Percentiles rank a stretch among this genome's conserved stretches.
Conservation (phyloP, 1,140 invertebrate species). For the Condylostylus longicornis region DNA sequence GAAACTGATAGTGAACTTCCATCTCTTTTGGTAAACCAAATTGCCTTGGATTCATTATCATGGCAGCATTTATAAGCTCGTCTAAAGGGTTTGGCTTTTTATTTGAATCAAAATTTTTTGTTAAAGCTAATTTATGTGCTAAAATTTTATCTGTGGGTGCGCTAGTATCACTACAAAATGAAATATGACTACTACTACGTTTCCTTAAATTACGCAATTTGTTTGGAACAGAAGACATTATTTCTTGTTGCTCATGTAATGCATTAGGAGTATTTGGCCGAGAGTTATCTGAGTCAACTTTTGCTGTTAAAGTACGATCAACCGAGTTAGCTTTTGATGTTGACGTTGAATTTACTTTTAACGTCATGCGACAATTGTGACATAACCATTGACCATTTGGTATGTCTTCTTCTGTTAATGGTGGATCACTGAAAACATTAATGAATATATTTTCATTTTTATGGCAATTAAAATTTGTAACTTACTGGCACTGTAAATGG, state of each 20-base stretch:
- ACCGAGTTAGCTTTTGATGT: constrained; percentile 24
- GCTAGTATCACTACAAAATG: constrained; percentile 12
- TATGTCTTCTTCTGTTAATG: constrained; percentile 72
- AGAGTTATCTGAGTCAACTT: constrained; percentile 12
- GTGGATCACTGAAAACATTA: constrained; percentile 58
- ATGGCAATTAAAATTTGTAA: constrained; percentile 10
- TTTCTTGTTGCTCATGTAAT: constrained; percentile 9
- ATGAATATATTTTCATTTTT: neutral
- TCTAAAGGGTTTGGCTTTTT: constrained; percentile 48
- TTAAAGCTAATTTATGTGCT: constrained; percentile 18
- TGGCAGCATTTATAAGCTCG: constrained; percentile 62
- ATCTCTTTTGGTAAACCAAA: constrained; percentile 74
- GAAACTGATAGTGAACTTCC: constrained; percentile 59
- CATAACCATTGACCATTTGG: constrained; percentile 86
- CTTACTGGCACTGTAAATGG: constrained; percentile 86
- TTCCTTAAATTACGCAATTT: constrained; percentile 29
- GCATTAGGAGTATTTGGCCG: constrained; percentile 23
- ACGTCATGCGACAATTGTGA: constrained; percentile 49
- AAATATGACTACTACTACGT: constrained; percentile 25
- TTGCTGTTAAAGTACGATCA: constrained; percentile 17
- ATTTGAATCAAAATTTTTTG: constrained; percentile 29
- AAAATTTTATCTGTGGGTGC: constrained; percentile 21
- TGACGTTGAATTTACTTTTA: constrained; percentile 16
- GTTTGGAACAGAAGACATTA: constrained; percentile 23
- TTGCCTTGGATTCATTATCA: constrained; percentile 70